A percentile compares a stretch with the other conserved stretches of the same genome.
These are phyloP conservation scores for Sialis fuliginosa DNA, from an alignment of 2,888 invertebrate species.

Conservation along the genomic window DNA sequence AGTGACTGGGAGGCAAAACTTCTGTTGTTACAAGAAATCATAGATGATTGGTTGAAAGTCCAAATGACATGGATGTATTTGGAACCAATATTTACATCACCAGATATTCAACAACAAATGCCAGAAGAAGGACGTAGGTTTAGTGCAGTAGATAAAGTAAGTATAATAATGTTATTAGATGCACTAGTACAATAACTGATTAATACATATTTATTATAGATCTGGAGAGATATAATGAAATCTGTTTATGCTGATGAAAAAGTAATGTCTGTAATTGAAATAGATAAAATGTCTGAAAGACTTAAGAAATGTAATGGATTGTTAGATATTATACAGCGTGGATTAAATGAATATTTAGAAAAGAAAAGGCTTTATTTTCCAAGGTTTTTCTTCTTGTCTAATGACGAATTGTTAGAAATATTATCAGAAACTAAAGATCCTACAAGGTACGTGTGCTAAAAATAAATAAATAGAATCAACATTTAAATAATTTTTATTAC, in stretches of 20 bases:
- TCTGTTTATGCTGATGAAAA: slow-evolving; percentile 55
- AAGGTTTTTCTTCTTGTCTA: slow-evolving; percentile 91
- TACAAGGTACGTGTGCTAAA: slow-evolving; percentile 38
- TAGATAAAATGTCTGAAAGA: slow-evolving; percentile 83
- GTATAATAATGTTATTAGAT: neutral
- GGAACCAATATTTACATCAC: slow-evolving; percentile 92
- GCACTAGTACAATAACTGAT: neutral
- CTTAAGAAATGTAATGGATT: slow-evolving; percentile 75
- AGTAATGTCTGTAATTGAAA: slow-evolving; percentile 70
- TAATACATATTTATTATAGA: slow-evolving; percentile 28
- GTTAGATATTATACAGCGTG: slow-evolving; percentile 80
- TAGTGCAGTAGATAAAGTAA: slow-evolving; percentile 82
- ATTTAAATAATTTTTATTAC: neutral
- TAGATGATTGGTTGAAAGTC: slow-evolving; percentile 91
- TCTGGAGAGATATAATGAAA: slow-evolving; percentile 92
- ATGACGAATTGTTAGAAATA: slow-evolving; percentile 88
- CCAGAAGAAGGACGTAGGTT: slow-evolving; percentile 92
- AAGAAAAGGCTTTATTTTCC: slow-evolving; percentile 90
- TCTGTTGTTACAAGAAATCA: slow-evolving; percentile 71
- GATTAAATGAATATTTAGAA: slow-evolving; percentile 84
- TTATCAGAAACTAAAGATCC: slow-evolving; percentile 95
- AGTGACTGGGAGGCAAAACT: slow-evolving; percentile 68
- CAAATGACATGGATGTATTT: slow-evolving; percentile 95
- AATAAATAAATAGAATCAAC: neutral
- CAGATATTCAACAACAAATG: slow-evolving; percentile 95